A percentile compares a stretch with the other conserved stretches of the same genome.
Conservation (phyloP, 2,113 vertebrate genomes). For the Takifugu flavidus region DNA sequence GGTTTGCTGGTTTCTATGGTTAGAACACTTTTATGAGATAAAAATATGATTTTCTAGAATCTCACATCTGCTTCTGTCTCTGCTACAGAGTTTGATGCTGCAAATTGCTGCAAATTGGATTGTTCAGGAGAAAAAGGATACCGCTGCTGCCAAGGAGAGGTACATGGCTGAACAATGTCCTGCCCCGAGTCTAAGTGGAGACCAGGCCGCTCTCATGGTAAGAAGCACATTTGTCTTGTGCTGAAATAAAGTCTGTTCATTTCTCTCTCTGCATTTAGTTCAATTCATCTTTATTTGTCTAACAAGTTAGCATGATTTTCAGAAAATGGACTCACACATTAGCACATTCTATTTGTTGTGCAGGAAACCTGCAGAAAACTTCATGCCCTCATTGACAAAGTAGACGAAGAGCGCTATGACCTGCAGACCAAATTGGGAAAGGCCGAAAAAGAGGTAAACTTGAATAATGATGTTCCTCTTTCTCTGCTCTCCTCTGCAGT, state of each 20-base stretch:
- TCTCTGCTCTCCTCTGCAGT: background rate
- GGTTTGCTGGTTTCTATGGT: no score
- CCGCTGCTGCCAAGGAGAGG: conserved; percentile 70
- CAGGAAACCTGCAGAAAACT: conserved; percentile 89
- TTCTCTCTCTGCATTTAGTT: no score
- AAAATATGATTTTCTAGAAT: background rate
- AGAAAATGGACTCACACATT: no score
- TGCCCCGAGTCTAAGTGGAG: conserved; percentile 43
- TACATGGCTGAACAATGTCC: conserved; percentile 82
- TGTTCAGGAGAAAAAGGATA: conserved; percentile 76
- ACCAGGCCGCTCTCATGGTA: conserved; percentile 56
- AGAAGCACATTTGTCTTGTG: background rate
- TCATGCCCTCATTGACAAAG: conserved; percentile 79
- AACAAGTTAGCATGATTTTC: no score
- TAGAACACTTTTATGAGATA: no score
- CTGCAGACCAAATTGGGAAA: conserved; percentile 81
- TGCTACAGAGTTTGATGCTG: conserved; percentile 87
- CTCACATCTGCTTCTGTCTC: background rate
- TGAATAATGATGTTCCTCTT: background rate
- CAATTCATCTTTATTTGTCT: no score
- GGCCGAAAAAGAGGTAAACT: conserved; percentile 83
- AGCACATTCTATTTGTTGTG: background rate
- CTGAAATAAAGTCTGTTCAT: no score
- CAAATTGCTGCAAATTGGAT: conserved; percentile 79
- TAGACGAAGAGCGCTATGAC: conserved; percentile 94